These are phyloP conservation scores for Pandemis corylana DNA, from an alignment of 2,888 invertebrate species.

Conservation along the genomic window DNA sequence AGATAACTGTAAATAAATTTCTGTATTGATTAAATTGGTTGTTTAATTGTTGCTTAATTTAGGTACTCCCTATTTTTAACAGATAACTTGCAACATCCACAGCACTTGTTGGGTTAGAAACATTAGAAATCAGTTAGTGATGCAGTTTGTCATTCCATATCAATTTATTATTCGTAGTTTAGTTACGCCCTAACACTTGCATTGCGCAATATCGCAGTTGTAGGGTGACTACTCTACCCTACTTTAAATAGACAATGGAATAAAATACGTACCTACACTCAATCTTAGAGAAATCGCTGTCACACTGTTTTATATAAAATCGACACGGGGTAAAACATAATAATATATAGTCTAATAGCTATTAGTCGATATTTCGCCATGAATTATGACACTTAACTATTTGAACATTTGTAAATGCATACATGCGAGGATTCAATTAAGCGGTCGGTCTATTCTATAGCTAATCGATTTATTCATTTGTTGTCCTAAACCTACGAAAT, in stretches of 20 bases:
- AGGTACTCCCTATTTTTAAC: background rate
- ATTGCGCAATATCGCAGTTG: constrained; percentile 9
- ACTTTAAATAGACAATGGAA: background rate
- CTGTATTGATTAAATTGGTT: background rate
- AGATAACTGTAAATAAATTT: background rate
- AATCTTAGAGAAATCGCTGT: too few relatives aligned
- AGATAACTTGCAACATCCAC: background rate
- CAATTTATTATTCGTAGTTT: constrained; percentile 38
- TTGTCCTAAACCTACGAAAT: too few relatives aligned
- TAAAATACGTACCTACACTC: too few relatives aligned
- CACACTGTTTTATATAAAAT: too few relatives aligned
- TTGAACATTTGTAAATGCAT: too few relatives aligned
- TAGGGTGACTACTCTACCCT: constrained; percentile 34
- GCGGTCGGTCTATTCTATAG: too few relatives aligned
- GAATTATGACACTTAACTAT: too few relatives aligned
- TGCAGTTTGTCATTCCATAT: constrained; percentile 20
- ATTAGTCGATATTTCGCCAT: too few relatives aligned
- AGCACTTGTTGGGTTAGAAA: background rate
- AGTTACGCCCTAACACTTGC: constrained; percentile 46
- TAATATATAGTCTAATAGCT: too few relatives aligned
- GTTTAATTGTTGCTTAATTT: background rate
- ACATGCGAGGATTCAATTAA: too few relatives aligned
- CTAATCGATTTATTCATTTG: too few relatives aligned
- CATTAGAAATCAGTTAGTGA: constrained; percentile 20
- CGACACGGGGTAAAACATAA: too few relatives aligned